Conservation (phyloP, 2,113 vertebrate genomes). For the Baryphthengus martii region DNA sequence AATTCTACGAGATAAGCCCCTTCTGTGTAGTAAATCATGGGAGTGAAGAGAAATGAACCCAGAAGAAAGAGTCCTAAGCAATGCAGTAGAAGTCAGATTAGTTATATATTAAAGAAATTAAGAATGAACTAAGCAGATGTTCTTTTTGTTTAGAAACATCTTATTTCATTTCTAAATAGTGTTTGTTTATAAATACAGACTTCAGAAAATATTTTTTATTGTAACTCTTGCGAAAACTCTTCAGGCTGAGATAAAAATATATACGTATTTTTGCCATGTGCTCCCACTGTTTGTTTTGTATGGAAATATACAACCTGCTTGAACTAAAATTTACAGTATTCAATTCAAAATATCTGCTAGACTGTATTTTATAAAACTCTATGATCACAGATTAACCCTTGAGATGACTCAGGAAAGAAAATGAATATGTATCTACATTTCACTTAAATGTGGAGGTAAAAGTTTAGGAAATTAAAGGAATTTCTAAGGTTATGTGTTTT, state of each 20-base stretch:
- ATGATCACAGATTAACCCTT: no score
- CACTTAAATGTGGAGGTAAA: background rate
- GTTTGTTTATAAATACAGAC: background rate
- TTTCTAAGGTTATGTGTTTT: background rate
- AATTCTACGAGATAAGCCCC: slow-evolving; percentile 19
- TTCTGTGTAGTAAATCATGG: background rate
- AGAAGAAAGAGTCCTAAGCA: background rate
- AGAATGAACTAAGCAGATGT: background rate
- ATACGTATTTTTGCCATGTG: background rate
- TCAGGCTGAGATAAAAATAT: background rate
- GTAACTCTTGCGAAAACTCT: background rate
- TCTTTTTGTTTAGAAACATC: background rate
- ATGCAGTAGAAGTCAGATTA: background rate
- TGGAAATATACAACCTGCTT: background rate
- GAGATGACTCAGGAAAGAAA: background rate
- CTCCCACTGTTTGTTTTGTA: background rate
- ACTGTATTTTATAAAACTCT: no score
- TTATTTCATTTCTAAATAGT: background rate
- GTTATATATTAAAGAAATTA: background rate
- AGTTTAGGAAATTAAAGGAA: background rate
- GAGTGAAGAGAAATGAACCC: background rate
- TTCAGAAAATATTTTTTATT: background rate
- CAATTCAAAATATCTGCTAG: no score
- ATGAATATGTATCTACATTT: background rate
- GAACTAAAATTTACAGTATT: background rate